phyloP scores from a whole-genome alignment of 2,888 invertebrate species.

The Ophioninae sp. region DNA sequence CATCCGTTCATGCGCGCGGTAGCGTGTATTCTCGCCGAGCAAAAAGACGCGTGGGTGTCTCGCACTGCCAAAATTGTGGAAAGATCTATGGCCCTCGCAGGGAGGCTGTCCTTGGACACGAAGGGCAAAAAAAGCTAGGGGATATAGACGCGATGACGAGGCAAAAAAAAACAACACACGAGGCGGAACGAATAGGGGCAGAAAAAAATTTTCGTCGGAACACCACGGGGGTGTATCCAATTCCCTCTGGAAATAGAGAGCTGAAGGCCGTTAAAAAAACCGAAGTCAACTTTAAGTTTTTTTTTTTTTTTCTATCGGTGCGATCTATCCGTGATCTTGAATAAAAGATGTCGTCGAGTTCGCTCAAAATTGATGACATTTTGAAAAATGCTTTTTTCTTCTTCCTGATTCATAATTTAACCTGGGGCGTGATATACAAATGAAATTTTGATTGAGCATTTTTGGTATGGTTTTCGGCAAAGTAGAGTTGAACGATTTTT shows the following conservation, averaged over 20 bases:
- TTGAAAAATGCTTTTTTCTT: background rate
- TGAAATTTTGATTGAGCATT: background rate
- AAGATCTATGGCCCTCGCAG: conserved; percentile 58
- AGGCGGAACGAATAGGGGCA: conserved; percentile 54
- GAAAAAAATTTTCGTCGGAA: conserved; percentile 53
- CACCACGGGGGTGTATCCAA: conserved; percentile 53
- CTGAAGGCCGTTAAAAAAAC: conserved; percentile 18
- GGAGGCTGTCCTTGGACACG: conserved; percentile 55
- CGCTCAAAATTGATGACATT: background rate
- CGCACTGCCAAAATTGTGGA: conserved; percentile 60
- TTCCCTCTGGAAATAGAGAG: conserved; percentile 31
- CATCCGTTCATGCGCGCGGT: background rate
- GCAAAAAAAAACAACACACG: conserved; percentile 41
- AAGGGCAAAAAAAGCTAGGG: conserved; percentile 47
- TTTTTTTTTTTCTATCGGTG: background rate
- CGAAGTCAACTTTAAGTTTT: background rate
- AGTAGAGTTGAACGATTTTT: background rate
- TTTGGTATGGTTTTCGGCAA: background rate
- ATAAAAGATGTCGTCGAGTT: background rate
- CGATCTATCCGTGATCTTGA: background rate
- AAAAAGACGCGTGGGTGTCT: conserved; percentile 52
- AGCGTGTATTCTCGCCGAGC: conserved; percentile 34
- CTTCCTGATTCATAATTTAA: background rate
- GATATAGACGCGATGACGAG: conserved; percentile 43
- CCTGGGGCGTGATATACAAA: background rate